phyloP scores from a whole-genome alignment of 2,113 vertebrate species.

The Ceratotherium simum region DNA sequence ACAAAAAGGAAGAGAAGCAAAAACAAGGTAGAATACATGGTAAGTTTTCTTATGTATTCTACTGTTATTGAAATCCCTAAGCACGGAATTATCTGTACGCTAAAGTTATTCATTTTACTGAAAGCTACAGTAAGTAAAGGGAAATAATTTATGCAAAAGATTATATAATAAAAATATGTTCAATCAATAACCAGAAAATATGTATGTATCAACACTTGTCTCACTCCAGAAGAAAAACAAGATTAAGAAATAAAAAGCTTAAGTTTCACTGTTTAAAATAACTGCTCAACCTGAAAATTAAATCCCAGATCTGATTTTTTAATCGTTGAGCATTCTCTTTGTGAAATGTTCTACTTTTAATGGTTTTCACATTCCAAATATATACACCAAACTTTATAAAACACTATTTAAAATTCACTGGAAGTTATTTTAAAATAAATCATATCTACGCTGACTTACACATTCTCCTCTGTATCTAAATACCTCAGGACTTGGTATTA shows the following conservation, averaged over 20 bases:
- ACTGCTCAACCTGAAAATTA: slow-evolving; percentile 87
- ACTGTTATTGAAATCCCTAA: slow-evolving; percentile 70
- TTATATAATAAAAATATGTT: slow-evolving; percentile 58
- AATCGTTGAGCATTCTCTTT: slow-evolving; percentile 78
- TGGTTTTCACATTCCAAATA: slow-evolving; percentile 76
- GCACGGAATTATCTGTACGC: background rate
- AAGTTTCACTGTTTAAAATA: slow-evolving; percentile 86
- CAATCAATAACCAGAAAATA: slow-evolving; percentile 83
- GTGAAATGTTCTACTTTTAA: slow-evolving; percentile 66
- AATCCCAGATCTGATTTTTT: slow-evolving; percentile 83
- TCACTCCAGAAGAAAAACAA: slow-evolving; percentile 81
- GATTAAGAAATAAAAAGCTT: slow-evolving; percentile 84
- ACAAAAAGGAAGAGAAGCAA: slow-evolving; percentile 4
- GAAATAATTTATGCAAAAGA: slow-evolving; percentile 71
- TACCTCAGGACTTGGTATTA: slow-evolving; percentile 7
- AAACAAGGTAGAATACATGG: background rate
- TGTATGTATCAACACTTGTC: slow-evolving; percentile 81
- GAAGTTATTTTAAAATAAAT: slow-evolving; percentile 79
- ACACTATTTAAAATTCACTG: slow-evolving; percentile 63
- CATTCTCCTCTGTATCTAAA: background rate
- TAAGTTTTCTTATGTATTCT: slow-evolving; percentile 64
- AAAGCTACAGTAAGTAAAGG: slow-evolving; percentile 76
- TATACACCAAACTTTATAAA: slow-evolving; percentile 65
- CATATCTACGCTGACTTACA: slow-evolving; percentile 61
- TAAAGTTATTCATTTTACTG: slow-evolving; percentile 63